Conservation (phyloP, 2,888 invertebrate genomes). For the Miltochrista miniata region DNA sequence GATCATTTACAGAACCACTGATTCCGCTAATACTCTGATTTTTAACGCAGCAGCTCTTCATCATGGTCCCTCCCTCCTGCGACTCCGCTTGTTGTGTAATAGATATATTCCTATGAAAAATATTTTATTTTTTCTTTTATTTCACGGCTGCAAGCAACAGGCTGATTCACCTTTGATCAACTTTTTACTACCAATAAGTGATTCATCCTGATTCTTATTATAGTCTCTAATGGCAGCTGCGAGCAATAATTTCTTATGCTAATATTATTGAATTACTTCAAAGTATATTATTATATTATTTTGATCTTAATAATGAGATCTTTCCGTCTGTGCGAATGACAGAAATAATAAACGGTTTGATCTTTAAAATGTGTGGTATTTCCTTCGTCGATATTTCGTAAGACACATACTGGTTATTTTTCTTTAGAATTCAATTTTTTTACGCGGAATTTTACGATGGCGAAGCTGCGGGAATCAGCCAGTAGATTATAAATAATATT, state of each 20-base stretch:
- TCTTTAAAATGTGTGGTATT: not conserved
- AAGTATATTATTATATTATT: conserved; percentile 10
- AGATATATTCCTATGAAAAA: no score
- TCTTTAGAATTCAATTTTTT: no score
- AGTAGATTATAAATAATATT: no score
- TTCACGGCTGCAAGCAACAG: conserved; percentile 7
- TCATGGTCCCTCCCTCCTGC: no score
- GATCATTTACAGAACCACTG: no score
- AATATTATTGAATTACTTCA: conserved; percentile 22
- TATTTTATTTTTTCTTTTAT: no score
- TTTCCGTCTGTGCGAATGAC: conserved; percentile 4
- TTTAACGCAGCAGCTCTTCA: no score
- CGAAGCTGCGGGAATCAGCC: no score
- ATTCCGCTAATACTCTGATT: no score
- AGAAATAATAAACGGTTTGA: not conserved
- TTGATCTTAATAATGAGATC: conserved; percentile 8
- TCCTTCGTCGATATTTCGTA: not conserved
- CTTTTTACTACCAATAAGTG: conserved; percentile 31
- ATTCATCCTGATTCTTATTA: conserved; percentile 31
- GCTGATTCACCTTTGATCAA: conserved; percentile 8
- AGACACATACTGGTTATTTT: not conserved
- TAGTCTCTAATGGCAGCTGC: conserved; percentile 4
- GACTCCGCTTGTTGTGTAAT: no score
- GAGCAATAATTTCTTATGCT: conserved; percentile 31
- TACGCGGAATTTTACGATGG: no score